Evolutionary conservation across 2,888 invertebrate species (phyloP), one percentile per base, ranked within the genome.

Genomic region (Papilio gigon): DNA sequence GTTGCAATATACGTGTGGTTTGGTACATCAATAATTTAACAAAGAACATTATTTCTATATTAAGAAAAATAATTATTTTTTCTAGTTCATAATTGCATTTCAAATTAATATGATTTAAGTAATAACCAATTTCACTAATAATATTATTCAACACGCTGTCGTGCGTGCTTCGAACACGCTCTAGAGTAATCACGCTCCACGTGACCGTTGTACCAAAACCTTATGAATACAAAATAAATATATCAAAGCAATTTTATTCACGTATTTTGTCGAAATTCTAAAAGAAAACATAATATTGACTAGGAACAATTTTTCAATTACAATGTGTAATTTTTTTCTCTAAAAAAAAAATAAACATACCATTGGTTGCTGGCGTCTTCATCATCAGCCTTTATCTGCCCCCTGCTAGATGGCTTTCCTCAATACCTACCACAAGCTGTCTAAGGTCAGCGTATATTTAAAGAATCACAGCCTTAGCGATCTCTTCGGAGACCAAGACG

Each of bases 241-340:
- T 50, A 50, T 14, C 14, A 4, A 50, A 50, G 12, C 25, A 25
- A 50, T 50, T 50, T 50, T 25, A 25, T 50, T 50, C 50, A 50
- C 50, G 50, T 50, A 50, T 25, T 47, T 50, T 50, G 50, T 25
- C 20, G 50, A 50, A 50, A 50, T 50, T 50, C 25, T 25, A 50
- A 50, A 12, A 12, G 50, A 50, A 50, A 25, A 25, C 50, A 25
- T 47, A 22, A 50, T 12, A 50, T 50, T 50, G 50, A 25, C 50
- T 25, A 14, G 14, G 1, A 14, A 12, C 50, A 50, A 50, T 25
- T 14, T 50, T 50, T 50, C 50, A 25, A 25, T 50, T 25, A 50
- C 4, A 1, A 17, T 8, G 9, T 37, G 11, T 47, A 2, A 2
- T n/a, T 40, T 40, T n/a, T 40, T 40, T 40, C n/a, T 17, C n/a